A percentile compares a stretch with the other conserved stretches of the same genome.
These are phyloP conservation scores for Sarcophilus harrisii DNA, from an alignment of 2,797 vertebrate species.

Conservation along the genomic window DNA sequence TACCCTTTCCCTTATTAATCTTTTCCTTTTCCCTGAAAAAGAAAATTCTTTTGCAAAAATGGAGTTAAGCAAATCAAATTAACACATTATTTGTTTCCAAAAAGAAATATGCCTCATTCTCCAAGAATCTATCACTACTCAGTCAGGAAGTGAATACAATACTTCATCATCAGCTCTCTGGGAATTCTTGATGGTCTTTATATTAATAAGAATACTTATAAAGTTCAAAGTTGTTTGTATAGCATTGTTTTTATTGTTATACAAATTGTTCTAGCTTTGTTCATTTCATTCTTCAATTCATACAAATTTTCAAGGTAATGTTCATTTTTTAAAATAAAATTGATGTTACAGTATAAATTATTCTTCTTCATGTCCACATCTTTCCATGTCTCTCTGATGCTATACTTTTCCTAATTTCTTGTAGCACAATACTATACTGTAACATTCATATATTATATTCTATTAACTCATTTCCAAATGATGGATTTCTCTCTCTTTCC, in stretches of 20 bases:
- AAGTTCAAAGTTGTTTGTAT: background rate
- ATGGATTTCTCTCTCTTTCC: background rate
- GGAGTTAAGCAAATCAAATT: background rate
- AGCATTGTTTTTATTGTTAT: background rate
- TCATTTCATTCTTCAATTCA: too few species aligned
- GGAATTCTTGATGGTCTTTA: background rate
- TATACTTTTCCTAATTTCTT: background rate
- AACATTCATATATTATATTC: background rate
- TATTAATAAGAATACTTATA: background rate
- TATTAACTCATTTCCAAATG: background rate
- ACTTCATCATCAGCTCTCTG: background rate
- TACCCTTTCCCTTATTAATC: too few species aligned
- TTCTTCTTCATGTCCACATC: background rate
- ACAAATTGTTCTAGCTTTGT: background rate
- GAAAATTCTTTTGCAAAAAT: background rate
- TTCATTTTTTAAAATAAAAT: background rate
- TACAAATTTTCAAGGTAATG: background rate
- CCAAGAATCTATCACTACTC: background rate
- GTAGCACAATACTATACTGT: too few species aligned
- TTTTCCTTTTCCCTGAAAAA: too few species aligned
- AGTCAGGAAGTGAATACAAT: background rate
- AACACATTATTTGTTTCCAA: background rate
- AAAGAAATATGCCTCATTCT: background rate
- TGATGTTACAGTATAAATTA: background rate
- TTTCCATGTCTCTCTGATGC: background rate